Evolutionary conservation across 2,797 vertebrate species (phyloP), one percentile per base, ranked within the genome.

Genomic region (Tapera naevia): DNA sequence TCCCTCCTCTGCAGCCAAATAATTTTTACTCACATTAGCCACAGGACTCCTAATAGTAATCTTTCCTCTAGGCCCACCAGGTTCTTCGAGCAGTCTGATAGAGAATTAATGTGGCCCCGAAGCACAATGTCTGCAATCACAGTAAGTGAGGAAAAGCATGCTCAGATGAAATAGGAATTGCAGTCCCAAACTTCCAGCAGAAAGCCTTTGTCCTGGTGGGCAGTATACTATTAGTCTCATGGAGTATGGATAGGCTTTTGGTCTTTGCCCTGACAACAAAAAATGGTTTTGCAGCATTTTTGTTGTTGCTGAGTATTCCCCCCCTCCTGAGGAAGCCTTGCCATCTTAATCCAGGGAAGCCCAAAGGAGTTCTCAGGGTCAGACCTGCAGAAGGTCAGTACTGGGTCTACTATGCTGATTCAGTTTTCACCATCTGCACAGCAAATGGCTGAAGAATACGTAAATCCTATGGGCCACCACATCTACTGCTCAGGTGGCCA

Each of bases 1-100:
- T 48, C 72, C 86, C 32, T 76, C 76, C 83, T 93, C 64, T 2
- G 13, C 71, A 57, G 87, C 83, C 71, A 87, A 82, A 84, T 88
- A 94, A 81, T 79, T 96, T 88, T 94, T 93, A 95, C 97, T 96
- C 95, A 91, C 65, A 56, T 93, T 75, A 86, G 85, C 72, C 57
- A 11, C 19, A 60, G 62, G 80, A 70, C 21, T 66, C 88, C 94
- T 23, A 8, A 53, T 54, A 75, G 88, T 93, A 86, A 93, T 86
- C 93, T 82, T 32, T 69, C 90, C 93, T 92, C 91, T 46, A 75
- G 70, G 95, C 69, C 80, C 54, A 96, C 80, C 32, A 4, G 4
- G 5, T 80, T 93, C 93, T 83, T 78, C 82, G 81, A 88, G 94
- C 73, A 95, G 85, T 54, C 94, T 92, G 62, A 93, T 9, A 65